Conservation (phyloP, 2,797 vertebrate species). For the Pipistrellus pygmaeus region DNA sequence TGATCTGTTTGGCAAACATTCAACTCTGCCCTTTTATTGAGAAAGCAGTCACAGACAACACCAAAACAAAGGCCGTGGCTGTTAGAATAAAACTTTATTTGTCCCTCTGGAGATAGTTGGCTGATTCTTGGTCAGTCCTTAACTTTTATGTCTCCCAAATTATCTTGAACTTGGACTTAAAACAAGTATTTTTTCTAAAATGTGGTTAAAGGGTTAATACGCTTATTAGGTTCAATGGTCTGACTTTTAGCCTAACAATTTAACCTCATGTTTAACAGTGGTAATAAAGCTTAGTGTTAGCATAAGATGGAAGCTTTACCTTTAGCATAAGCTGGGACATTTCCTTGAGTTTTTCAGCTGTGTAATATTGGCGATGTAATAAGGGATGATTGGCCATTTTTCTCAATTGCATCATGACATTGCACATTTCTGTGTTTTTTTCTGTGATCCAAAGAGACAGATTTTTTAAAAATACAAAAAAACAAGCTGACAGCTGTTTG, state of each 20-base stretch:
- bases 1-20: not conserved
- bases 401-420: constrained; percentile 98
- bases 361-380: constrained; percentile 96
- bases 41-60: not conserved
- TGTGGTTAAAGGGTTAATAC: not conserved
- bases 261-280: not conserved
- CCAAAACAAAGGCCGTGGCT: not conserved
- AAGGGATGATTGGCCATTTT: constrained; percentile 99
- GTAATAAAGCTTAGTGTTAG: not conserved
- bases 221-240: not conserved
- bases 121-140: not conserved
- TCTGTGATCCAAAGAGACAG: constrained; percentile 86
- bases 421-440: constrained; percentile 91
- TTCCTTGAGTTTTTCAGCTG: constrained; percentile 92
- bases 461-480: not conserved
- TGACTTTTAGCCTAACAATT: not conserved
- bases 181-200: constrained; percentile 24
- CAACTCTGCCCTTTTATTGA: not conserved
- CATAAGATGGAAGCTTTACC: constrained; percentile 85
- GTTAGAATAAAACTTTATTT: not conserved
- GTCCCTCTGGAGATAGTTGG: not conserved
- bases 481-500: not conserved
- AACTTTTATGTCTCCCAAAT: not conserved
- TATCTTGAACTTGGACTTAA: not conserved
- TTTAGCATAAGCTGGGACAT: constrained; percentile 98